Conservation (phyloP, 2,113 vertebrate genomes). For the Odocoileus virginianus region DNA sequence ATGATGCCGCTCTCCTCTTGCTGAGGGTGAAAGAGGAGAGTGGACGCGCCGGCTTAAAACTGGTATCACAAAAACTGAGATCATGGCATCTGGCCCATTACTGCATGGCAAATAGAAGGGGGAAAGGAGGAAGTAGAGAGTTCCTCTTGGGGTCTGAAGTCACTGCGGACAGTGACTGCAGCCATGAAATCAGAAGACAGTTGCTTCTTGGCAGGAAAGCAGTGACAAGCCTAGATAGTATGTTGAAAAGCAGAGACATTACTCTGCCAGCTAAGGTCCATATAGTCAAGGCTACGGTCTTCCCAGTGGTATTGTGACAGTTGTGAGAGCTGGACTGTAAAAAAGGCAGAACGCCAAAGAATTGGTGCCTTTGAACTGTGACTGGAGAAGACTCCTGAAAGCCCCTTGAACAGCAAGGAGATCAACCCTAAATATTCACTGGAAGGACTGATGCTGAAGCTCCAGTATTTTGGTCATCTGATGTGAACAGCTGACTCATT, state of each 20-base stretch:
- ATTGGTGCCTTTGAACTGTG: neutral
- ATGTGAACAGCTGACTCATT: neutral
- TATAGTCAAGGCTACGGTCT: neutral
- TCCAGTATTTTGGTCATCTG: neutral
- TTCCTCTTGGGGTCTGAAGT: neutral
- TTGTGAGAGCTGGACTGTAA: neutral
- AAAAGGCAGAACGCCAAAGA: neutral
- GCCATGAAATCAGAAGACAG: neutral
- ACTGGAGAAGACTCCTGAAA: neutral
- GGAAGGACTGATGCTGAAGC: neutral
- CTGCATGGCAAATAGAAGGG: neutral
- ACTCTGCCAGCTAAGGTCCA: neutral
- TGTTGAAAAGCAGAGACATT: neutral
- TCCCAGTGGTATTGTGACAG: neutral
- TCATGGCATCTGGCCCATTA: neutral
- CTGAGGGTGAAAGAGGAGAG: neutral
- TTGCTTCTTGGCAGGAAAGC: neutral
- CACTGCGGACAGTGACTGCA: rapidly evolving
- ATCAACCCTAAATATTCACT: neutral
- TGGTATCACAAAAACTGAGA: neutral
- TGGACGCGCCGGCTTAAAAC: neutral
- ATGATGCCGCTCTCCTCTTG: neutral
- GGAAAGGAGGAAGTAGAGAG: neutral
- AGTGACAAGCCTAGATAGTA: neutral
- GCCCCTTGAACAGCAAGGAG: neutral